A percentile compares a stretch with the other conserved stretches of the same genome.
Conservation (phyloP, 2,113 vertebrate genomes). For the Mormyrus iriodes region DNA sequence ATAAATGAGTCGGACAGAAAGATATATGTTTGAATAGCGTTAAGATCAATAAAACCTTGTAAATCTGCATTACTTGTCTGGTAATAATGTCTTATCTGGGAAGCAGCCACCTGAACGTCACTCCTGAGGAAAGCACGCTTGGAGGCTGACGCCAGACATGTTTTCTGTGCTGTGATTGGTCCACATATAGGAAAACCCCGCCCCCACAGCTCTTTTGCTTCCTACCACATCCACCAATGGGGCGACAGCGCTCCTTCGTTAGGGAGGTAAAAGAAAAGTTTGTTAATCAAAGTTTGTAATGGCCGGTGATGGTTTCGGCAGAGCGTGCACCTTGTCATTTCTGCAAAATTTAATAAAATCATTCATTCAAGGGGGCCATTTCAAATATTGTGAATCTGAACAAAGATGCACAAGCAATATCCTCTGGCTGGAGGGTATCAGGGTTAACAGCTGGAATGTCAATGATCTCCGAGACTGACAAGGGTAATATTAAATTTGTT, state of each 20-base stretch:
- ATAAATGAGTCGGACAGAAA: conserved; percentile 49
- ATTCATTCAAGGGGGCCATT: not conserved
- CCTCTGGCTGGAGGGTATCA: conserved; percentile 31
- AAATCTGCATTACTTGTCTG: conserved; percentile 57
- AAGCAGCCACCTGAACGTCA: not conserved
- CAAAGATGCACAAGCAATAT: conserved; percentile 2
- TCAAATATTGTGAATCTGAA: not conserved
- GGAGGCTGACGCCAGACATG: not conserved
- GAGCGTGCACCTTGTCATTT: not conserved
- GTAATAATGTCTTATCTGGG: conserved; percentile 38
- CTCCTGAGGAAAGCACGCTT: not conserved
- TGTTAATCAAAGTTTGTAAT: conserved; percentile 3
- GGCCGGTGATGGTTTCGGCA: not conserved
- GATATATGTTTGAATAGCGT: conserved; percentile 53
- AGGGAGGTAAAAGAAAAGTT: not conserved
- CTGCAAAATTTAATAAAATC: not conserved
- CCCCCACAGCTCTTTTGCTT: not conserved
- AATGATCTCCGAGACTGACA: conserved; percentile 42
- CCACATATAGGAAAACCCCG: not conserved
- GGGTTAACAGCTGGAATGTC: conserved; percentile 63
- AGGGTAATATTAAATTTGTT: conserved; percentile 58
- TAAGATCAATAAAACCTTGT: conserved; percentile 43
- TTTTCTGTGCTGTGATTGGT: conserved; percentile 6
- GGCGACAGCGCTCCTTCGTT: not conserved
- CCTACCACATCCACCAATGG: not conserved